Evolutionary conservation across 2,113 vertebrate species (phyloP).

Genomic region (Silurus asotus): DNA sequence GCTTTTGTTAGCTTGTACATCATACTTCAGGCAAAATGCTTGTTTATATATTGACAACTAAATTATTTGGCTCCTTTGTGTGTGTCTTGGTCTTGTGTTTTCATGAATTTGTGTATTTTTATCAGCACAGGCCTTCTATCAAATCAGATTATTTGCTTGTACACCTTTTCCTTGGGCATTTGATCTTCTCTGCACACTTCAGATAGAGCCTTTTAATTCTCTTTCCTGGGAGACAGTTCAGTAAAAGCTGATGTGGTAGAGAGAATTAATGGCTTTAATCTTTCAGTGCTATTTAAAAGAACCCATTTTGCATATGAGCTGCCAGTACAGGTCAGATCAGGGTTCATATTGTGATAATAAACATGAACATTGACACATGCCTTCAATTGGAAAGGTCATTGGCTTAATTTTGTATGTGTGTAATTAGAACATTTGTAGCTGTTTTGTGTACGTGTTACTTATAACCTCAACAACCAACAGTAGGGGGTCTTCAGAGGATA

Average conservation of each 20-base stretch:
- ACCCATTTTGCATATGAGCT: background rate
- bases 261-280: background rate
- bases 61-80: conserved; percentile 76
- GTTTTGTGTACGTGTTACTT: background rate
- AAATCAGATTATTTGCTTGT: background rate
- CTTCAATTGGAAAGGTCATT: background rate
- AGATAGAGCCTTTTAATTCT: background rate
- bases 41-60: conserved; percentile 90
- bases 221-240: background rate
- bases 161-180: background rate
- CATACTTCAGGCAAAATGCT: conserved; percentile 81
- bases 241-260: background rate
- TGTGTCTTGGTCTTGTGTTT: conserved; percentile 40
- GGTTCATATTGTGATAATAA: background rate
- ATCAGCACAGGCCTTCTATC: background rate
- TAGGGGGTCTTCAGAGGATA: too few relatives aligned
- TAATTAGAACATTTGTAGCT: background rate
- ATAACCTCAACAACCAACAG: background rate
- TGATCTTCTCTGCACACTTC: background rate
- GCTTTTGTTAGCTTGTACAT: conserved; percentile 78
- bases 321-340: background rate
- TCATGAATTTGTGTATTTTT: conserved; percentile 1
- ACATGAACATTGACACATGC: background rate
- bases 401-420: background rate
- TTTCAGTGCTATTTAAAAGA: background rate